Percentiles rank a stretch among this genome's conserved stretches.
Evolutionary conservation across 1,140 invertebrate genomes (phyloP).

Genomic region (Cydia strobilella): DNA sequence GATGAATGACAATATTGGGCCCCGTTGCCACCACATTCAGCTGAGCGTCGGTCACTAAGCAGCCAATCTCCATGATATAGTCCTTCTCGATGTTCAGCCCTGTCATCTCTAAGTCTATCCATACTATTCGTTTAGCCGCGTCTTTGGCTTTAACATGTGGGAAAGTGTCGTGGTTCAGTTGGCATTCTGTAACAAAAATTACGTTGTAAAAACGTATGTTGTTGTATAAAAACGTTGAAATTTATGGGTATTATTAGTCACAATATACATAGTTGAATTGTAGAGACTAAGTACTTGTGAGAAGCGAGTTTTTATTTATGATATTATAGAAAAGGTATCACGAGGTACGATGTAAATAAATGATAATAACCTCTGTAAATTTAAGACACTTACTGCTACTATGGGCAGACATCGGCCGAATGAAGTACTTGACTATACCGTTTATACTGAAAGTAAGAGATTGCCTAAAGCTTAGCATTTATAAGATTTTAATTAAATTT

Average conservation of each 20-base stretch:
- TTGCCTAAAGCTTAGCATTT: constrained; percentile 14
- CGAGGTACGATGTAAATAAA: neutral
- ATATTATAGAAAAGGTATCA: neutral
- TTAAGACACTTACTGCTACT: constrained; percentile 3
- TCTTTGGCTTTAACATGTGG: constrained; percentile 34
- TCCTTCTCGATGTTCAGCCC: constrained; percentile 87
- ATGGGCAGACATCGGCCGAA: constrained; percentile 5
- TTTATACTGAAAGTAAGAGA: neutral
- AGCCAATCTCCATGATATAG: constrained; percentile 93
- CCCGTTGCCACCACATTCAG: constrained; percentile 90
- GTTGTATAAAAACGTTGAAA: neutral
- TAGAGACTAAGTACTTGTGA: no score
- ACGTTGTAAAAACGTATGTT: no score
- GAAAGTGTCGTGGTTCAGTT: neutral
- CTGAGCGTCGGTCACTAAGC: constrained; percentile 91
- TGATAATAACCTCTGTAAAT: neutral
- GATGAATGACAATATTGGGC: constrained; percentile 90
- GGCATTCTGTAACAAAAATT: constrained; percentile 5
- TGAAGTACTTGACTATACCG: neutral
- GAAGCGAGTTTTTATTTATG: no score
- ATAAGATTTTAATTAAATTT: neutral
- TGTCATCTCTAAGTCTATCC: constrained; percentile 87
- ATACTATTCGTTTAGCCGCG: constrained; percentile 73
- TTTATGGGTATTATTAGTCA: neutral
- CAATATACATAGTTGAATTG: neutral